Evolutionary conservation across 2,797 vertebrate species (phyloP).

Genomic region (Malacoctenus gilli): DNA sequence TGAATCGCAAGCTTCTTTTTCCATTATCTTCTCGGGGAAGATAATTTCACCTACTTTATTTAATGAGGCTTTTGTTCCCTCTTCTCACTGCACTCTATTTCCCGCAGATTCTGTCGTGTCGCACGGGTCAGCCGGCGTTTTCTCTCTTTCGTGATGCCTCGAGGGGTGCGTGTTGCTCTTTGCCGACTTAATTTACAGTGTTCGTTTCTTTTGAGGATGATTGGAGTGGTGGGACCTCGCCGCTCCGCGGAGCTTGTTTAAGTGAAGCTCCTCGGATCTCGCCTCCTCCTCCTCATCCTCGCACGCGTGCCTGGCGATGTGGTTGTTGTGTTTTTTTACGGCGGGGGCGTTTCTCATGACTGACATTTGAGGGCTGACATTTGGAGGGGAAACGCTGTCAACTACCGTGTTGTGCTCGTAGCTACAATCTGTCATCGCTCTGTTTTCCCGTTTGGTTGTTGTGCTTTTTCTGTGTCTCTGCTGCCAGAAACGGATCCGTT

Average conservation of each 20-base stretch:
- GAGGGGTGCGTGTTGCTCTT: background rate
- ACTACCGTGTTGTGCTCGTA: background rate
- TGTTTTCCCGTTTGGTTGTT: background rate
- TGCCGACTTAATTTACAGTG: background rate
- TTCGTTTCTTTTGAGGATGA: background rate
- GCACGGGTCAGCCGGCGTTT: background rate
- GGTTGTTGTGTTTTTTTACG: background rate
- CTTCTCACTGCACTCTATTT: background rate
- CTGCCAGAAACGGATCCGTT: too few species aligned
- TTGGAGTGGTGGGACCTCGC: background rate
- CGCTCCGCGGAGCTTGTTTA: background rate
- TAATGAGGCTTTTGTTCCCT: conserved; percentile 33
- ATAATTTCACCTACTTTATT: conserved; percentile 21
- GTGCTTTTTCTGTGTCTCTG: background rate
- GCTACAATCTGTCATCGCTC: background rate
- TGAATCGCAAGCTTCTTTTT: conserved; percentile 17
- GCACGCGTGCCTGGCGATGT: background rate
- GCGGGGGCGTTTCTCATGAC: background rate
- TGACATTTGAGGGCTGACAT: background rate
- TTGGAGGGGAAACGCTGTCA: background rate
- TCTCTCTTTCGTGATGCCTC: background rate
- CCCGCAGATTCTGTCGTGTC: background rate
- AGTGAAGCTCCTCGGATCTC: background rate
- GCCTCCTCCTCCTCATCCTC: too few species aligned
- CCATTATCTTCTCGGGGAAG: conserved; percentile 3